Evolutionary conservation across 2,113 vertebrate genomes (phyloP), one percentile per base, ranked within the genome.

Genomic region (Misgurnus anguillicaudatus): DNA sequence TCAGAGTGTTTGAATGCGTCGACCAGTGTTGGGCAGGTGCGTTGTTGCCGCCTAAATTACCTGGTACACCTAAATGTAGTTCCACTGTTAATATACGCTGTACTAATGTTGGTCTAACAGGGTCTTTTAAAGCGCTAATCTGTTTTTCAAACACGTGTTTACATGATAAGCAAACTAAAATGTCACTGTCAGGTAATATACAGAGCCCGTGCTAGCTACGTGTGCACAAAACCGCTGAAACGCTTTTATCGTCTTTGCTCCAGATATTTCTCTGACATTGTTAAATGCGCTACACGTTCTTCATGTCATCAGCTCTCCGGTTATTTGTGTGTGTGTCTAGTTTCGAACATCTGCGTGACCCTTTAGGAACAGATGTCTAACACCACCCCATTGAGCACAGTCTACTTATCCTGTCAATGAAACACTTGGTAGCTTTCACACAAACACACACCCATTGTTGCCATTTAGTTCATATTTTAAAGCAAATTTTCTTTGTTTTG

Each of bases 331-430:
- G 78, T 51, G 75, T 82, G 73, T 84, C 80, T 75, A 61, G 85
- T 83, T 38, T 42, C n/a, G 61, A 89, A 88, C 87, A 91, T 89
- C 90, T 89, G 89, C 87, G 77, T 78, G 51, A 82, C 83, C 77
- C 77, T 87, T 85, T 84, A 86, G 84, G 81, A 89, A 84, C 87
- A 90, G 86, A 83, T 74, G 84, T 68, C 68, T 9, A 41, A 80
- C 86, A 86, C 81, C 85, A 84, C 84, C 83, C 77, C 53, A 69
- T 79, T 88, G 80, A 88, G 86, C 78, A 80, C 78, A 47, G 69
- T 78, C 82, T 83, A 72, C 86, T 86, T 85, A 87, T 87, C 81
- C 84, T 86, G 84, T 84, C 82, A 83, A 24, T 79, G 65, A 75
- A 53, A 17, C 42, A 41, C 45, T 70, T 17, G 17, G 9, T 48